Percentiles rank a stretch among this genome's conserved stretches.
Conservation (phyloP, 92 coral and sea anemone genomes). For the Virgularia gustaviana region DNA sequence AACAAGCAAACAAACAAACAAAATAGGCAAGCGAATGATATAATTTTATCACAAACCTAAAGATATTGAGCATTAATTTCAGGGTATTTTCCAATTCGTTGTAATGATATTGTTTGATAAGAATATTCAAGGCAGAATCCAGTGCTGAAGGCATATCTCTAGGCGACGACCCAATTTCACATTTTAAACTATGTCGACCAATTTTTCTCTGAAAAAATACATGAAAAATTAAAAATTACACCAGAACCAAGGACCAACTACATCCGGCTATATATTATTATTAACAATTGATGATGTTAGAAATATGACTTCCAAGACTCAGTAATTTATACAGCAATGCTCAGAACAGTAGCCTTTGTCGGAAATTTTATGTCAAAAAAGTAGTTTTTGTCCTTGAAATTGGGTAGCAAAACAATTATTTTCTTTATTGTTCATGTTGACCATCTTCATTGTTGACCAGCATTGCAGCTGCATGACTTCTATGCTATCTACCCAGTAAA, state of each 20-base stretch:
- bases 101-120: slow-evolving; percentile 14
- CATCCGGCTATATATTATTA: neutral
- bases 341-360: too few species aligned
- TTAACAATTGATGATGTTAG: neutral
- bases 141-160: slow-evolving; percentile 28
- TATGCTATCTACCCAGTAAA: too few species aligned
- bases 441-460: too few species aligned
- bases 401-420: too few species aligned
- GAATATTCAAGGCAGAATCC: slow-evolving; percentile 27
- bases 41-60: slow-evolving; percentile 1
- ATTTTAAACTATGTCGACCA: slow-evolving; percentile 21
- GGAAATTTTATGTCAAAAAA: too few species aligned
- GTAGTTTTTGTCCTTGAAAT: too few species aligned
- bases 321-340: too few species aligned
- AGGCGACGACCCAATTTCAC: neutral
- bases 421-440: too few species aligned
- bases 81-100: slow-evolving; percentile 18
- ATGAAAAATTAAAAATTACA: neutral
- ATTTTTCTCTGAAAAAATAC: neutral
- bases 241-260: neutral
- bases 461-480: too few species aligned
- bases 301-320: neutral
- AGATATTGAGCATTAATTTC: slow-evolving; percentile 30
- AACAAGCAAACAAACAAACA: neutral
- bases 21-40: neutral